Conservation (phyloP, 2,888 invertebrate species). For the Itoplectis maculator region DNA sequence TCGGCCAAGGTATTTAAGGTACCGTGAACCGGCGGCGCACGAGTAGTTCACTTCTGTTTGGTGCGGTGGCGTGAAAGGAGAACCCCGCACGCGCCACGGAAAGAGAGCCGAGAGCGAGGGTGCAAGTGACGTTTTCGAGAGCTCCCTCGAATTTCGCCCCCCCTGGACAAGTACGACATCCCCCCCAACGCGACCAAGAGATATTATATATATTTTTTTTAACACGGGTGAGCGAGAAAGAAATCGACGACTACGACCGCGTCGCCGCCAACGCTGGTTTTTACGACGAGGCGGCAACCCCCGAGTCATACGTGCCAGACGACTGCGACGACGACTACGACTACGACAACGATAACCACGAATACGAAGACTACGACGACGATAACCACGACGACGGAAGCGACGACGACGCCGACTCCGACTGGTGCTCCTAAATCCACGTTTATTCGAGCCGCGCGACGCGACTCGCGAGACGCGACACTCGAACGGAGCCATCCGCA, state of each 20-base stretch:
- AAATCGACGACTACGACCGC: conserved; percentile 20
- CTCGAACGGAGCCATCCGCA: conserved; percentile 52
- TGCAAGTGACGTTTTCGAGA: conserved; percentile 71
- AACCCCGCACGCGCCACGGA: conserved; percentile 72
- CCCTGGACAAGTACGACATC: conserved; percentile 3
- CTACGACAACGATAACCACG: conserved; percentile 20
- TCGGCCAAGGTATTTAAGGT: conserved; percentile 87
- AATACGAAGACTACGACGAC: conserved; percentile 35
- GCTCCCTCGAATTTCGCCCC: conserved; percentile 52
- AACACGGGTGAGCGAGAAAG: neutral
- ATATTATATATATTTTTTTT: too few relatives aligned
- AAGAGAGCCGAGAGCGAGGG: too few relatives aligned
- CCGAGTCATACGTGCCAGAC: conserved; percentile 23
- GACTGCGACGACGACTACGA: conserved; percentile 32
- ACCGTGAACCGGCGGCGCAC: conserved; percentile 87
- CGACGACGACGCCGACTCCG: conserved; percentile 25
- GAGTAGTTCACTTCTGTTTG: conserved; percentile 88
- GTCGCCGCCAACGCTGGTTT: neutral
- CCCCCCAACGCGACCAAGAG: conserved; percentile 13
- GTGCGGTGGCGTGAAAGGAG: conserved; percentile 81
- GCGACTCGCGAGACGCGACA: conserved; percentile 53
- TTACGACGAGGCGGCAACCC: conserved; percentile 30
- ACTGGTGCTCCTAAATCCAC: conserved; percentile 40
- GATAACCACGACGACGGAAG: conserved; percentile 25
- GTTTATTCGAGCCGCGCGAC: conserved; percentile 63